Evolutionary conservation across 1,140 invertebrate genomes (phyloP), one percentile per base, ranked within the genome.

Genomic region (Sitophilus oryzae): DNA sequence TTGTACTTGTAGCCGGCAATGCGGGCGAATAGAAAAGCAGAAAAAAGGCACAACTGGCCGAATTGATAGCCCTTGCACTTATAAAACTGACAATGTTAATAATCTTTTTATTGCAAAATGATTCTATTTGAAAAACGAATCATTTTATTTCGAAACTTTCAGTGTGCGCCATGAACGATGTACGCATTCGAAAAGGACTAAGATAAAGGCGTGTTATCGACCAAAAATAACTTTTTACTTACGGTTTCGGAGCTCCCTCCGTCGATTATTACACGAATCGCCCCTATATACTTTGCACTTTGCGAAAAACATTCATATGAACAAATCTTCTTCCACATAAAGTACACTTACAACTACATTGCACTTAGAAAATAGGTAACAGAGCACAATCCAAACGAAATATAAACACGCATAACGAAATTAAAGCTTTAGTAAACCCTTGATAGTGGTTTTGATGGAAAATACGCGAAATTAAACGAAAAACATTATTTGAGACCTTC

Each of bases 401-500:
- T 42, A 18, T n/a, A 42, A 22, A 25, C 41, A 42, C 43, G 18
- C 11, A 9, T 45, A 18, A 15, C 30, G 40, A 58, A 30, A 15
- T 34, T 49, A 25, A 44, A 59, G 16, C 22, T 38, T n/a, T n/a
- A 36, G 52, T 45, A n/a, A 5, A 22, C 45, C 30, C 40, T 54
- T 34, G 41, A 43, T 9, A 25, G n/a, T 35, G 6, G 43, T 42
- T 48, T 40, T 43, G 36, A 40, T 22, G 38, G 47, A 59, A 54
- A 50, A 22, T 40, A 37, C 1, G 15, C 40, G 37, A 51, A 51
- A 59, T 53, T 54, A 59, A 48, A 45, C 22, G 25, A 45, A 51
- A 58, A 58, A 61, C 50, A 58, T 60, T 53, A 45, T 61, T 61
- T 40, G n/a, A 18, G 21, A 57, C 50, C 37, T 40, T 61, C 52